Percentiles rank a stretch among this genome's conserved stretches.
Evolutionary conservation across 2,888 invertebrate species (phyloP).

Genomic region (Tetranychus truncatus): DNA sequence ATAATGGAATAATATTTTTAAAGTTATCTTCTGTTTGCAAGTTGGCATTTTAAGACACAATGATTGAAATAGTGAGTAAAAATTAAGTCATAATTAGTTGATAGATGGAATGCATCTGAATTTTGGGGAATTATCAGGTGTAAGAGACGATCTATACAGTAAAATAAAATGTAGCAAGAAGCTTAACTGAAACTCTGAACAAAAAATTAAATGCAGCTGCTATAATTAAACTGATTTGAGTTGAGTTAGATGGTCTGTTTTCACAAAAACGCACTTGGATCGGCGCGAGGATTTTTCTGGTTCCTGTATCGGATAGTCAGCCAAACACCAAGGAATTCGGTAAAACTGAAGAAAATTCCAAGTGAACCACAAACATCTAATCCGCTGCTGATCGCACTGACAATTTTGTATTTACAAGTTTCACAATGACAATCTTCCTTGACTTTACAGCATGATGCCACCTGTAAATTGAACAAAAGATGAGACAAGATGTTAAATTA

Average conservation of each 20-base stretch:
- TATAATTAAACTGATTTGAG: not conserved
- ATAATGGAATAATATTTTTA: not conserved
- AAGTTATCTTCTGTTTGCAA: not conserved
- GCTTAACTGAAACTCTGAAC: too few relatives aligned
- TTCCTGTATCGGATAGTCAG: conserved; percentile 92
- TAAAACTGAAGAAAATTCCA: conserved; percentile 88
- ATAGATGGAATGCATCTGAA: not conserved
- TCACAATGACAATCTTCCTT: conserved; percentile 27
- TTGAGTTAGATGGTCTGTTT: not conserved
- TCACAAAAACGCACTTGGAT: conserved; percentile 90
- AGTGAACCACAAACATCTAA: conserved; percentile 78
- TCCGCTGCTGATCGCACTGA: conserved; percentile 60
- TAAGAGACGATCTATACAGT: not conserved
- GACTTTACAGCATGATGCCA: conserved; percentile 32
- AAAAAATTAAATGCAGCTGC: too few relatives aligned
- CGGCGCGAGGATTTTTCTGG: conserved; percentile 90
- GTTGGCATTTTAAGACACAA: not conserved
- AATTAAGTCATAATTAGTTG: not conserved
- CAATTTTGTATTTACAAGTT: conserved; percentile 38
- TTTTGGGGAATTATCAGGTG: not conserved
- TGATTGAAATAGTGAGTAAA: not conserved
- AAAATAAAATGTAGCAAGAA: not conserved
- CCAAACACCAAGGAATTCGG: conserved; percentile 93
- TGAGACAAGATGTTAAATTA: not conserved
- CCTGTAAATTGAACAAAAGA: not conserved